Conservation (phyloP, 1,140 invertebrate genomes). For the Nasonia giraulti region DNA sequence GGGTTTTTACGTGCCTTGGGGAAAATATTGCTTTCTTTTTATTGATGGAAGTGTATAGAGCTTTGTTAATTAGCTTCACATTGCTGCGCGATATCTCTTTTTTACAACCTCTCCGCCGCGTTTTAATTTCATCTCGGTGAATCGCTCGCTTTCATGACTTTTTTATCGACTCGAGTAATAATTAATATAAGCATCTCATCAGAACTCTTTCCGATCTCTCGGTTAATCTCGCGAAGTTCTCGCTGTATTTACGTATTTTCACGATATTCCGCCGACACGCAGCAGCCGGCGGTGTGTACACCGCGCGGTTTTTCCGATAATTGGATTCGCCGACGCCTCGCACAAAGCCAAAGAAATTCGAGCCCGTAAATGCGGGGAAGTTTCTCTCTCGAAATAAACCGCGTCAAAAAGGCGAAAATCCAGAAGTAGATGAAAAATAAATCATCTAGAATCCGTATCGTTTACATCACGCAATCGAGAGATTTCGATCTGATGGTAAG, state of each 20-base stretch:
- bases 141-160: neutral
- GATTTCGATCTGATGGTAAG: neutral
- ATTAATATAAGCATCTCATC: neutral
- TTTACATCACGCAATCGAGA: neutral
- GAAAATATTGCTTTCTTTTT: too few species aligned
- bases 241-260: neutral
- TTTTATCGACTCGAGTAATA: neutral
- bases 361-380: neutral
- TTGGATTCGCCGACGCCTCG: neutral
- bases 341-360: neutral
- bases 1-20: too few species aligned
- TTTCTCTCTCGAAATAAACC: too few species aligned
- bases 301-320: constrained; percentile 23
- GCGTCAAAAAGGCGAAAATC: too few species aligned
- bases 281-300: too few species aligned
- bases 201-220: neutral
- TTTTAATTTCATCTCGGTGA: neutral
- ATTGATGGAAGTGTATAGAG: too few species aligned
- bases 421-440: too few species aligned
- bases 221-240: neutral
- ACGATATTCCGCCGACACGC: neutral
- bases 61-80: too few species aligned
- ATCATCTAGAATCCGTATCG: neutral
- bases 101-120: too few species aligned
- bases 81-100: too few species aligned